These are phyloP conservation scores for Excalfactoria chinensis DNA, from an alignment of 2,113 vertebrate species.

Conservation along the genomic window DNA sequence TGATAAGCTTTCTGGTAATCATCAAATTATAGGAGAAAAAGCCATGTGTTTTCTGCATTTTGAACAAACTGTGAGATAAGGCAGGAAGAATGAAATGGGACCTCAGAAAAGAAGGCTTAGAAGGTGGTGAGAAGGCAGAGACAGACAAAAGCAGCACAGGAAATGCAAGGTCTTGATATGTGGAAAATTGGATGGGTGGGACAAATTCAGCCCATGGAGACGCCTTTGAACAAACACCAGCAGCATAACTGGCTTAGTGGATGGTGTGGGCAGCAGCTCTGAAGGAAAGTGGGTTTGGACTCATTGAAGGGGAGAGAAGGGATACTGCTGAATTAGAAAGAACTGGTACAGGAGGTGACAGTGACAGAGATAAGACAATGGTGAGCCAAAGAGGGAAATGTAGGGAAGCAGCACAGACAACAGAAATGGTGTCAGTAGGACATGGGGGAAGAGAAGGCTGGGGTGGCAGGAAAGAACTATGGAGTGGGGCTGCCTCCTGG, in stretches of 20 bases:
- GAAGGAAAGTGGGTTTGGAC: background rate
- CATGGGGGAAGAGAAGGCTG: accelerated
- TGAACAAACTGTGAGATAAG: background rate
- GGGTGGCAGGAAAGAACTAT: background rate
- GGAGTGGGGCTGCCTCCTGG: too few species aligned
- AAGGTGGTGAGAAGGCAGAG: background rate
- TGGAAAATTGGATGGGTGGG: background rate
- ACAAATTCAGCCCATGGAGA: background rate
- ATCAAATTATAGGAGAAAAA: background rate
- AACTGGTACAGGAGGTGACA: background rate
- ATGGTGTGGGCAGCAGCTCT: background rate
- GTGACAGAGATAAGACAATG: background rate
- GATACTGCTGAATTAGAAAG: background rate
- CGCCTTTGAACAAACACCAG: background rate
- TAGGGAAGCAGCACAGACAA: background rate
- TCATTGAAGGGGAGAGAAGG: background rate
- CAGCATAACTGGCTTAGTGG: background rate
- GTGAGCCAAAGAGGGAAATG: background rate
- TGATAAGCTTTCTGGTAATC: background rate
- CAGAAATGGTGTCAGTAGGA: accelerated
- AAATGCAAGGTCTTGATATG: background rate
- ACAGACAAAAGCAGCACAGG: background rate
- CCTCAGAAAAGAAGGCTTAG: background rate
- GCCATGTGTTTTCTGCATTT: background rate
- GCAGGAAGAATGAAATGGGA: background rate